Evolutionary conservation across 2,888 invertebrate genomes (phyloP).

Genomic region (Notodonta ziczac): DNA sequence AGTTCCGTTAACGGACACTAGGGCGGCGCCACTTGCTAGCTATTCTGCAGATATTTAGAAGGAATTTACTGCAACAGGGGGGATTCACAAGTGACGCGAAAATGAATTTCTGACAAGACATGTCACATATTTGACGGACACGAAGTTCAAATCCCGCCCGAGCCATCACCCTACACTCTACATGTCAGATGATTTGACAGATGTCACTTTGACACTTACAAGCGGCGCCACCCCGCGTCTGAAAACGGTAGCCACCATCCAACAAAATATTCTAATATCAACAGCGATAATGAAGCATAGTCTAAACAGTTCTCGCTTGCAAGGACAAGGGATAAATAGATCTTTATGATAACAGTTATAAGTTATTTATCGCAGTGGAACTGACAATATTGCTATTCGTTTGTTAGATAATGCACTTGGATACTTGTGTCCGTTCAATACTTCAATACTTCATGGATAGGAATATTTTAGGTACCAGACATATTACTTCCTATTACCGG

Average conservation of each 20-base stretch:
- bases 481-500: not conserved
- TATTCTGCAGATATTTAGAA: not conserved
- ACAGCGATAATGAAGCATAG: conserved; percentile 6
- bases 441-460: not conserved
- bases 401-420: conserved; percentile 3
- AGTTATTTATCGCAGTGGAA: not conserved
- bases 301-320: conserved; percentile 35
- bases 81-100: no score
- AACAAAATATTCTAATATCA: not conserved
- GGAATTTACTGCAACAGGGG: no score
- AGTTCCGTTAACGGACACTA: conserved; percentile 13
- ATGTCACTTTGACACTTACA: no score
- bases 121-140: no score
- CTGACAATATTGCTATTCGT: conserved; percentile 7
- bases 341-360: not conserved
- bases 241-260: conserved; percentile 7
- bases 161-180: no score
- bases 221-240: not conserved
- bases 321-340: conserved; percentile 1
- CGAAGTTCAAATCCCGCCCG: no score
- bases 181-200: no score
- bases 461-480: not conserved
- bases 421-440: conserved; percentile 2
- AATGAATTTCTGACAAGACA: no score
- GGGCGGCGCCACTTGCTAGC: conserved; percentile 1